Evolutionary conservation across 2,113 vertebrate genomes (phyloP).

Genomic region (Otocyon megalotis): DNA sequence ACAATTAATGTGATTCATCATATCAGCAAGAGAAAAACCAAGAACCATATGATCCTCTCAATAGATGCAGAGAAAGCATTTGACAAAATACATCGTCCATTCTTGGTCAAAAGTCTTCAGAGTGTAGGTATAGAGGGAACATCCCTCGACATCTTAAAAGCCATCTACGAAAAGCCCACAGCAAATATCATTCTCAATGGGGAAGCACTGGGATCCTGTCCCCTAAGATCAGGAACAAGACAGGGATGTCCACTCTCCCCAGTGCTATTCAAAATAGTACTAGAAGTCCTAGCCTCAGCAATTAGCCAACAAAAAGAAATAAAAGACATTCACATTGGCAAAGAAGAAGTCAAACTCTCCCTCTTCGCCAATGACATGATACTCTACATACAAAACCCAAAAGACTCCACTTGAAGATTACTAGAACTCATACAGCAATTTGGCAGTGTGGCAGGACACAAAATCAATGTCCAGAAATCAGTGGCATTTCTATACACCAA

Average conservation of each 20-base stretch:
- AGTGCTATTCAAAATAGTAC: background rate
- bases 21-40: too few relatives aligned
- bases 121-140: background rate
- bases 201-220: background rate
- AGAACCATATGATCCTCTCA: background rate
- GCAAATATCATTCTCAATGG: background rate
- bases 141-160: background rate
- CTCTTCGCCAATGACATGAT: background rate
- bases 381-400: background rate
- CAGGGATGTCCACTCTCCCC: background rate
- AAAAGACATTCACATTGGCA: background rate
- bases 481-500: background rate
- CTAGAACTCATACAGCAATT: background rate
- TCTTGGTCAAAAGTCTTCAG: background rate
- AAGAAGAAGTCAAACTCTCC: background rate
- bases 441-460: background rate
- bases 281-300: background rate
- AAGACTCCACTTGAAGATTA: background rate
- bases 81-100: background rate
- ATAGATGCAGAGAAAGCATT: background rate
- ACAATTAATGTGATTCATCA: too few relatives aligned
- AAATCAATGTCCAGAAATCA: background rate
- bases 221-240: background rate
- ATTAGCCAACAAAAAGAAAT: background rate
- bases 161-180: background rate